Evolutionary conservation across 2,888 invertebrate species (phyloP), one percentile per base, ranked within the genome.

Genomic region (Aleiodes leptofemur): DNA sequence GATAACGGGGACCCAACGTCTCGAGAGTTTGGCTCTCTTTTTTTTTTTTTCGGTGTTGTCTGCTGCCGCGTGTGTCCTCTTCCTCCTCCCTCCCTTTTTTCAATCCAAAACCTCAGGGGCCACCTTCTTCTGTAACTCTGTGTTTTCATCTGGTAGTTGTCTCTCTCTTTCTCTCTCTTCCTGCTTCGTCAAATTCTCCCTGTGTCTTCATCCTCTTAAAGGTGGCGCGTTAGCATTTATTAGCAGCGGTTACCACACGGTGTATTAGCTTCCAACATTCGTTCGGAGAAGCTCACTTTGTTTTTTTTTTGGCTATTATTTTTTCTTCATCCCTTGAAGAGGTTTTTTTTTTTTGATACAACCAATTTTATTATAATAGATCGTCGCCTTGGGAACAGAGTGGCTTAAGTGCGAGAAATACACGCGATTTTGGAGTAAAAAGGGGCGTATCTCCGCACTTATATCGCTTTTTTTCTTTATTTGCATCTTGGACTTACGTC

Each of bases 141-240:
- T 38, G 38, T 38, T 38, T 38, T 38, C 43, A 43, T 9, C 23
- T 61, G 59, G 38, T 14, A 31, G 59, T 23, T 59, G 59, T 59
- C 59, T 34, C 38, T 34, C 38, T 59, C 69, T 53, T 69, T 38
- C 69, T 38, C 31, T 23, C 34, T 56, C 71, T 56, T 56, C 71
- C 64, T 64, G 64, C 64, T 64, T 64, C 43, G 48, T 43, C 64
- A 68, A 68, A 50, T 50, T 66, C 71, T 57, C 73, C 77, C 77
- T 78, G 81, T 79, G 78, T 81, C 81, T 81, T 81, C 81, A 81
- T 81, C 77, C 61, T 77, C 76, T 76, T 76, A 78, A 81, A 79
- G 77, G 76, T 78, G 80, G 78, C 78, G 77, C 81, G 78, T 79
- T 80, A 79, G 78, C 80, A 78, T 80, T 80, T 81, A 81, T 81